Evolutionary conservation across 2,797 vertebrate genomes (phyloP).

Genomic region (Takifugu rubripes): DNA sequence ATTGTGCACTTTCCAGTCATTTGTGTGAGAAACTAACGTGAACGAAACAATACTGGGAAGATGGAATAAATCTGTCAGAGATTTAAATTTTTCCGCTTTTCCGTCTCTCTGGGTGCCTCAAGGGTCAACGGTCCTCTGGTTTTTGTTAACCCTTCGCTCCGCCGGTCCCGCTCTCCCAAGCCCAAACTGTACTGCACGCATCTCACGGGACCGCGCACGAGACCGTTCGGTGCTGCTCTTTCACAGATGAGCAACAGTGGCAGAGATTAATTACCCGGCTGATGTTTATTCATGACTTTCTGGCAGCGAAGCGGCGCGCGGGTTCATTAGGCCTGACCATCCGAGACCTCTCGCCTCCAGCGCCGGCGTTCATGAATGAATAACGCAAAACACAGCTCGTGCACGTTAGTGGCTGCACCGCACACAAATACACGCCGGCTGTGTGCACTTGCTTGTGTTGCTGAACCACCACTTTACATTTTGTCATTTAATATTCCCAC

Average conservation of each 20-base stretch:
- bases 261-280: conserved; percentile 71
- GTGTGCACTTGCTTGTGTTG: conserved; percentile 8
- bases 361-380: conserved; percentile 65
- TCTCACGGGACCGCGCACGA: conserved; percentile 38
- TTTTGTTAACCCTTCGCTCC: conserved; percentile 1
- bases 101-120: background rate
- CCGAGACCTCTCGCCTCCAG: conserved; percentile 44
- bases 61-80: background rate
- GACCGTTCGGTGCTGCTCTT: conserved; percentile 52
- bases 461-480: conserved; percentile 2
- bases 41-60: no score
- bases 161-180: conserved; percentile 20
- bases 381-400: conserved; percentile 49
- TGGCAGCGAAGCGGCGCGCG: conserved; percentile 52
- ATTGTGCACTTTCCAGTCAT: background rate
- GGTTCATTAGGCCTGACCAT: conserved; percentile 64
- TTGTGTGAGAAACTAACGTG: background rate
- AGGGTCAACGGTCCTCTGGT: background rate
- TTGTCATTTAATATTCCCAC: background rate
- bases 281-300: conserved; percentile 78
- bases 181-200: conserved; percentile 30
- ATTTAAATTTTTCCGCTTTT: no score
- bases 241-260: conserved; percentile 64
- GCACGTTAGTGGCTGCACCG: conserved; percentile 30
- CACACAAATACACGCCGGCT: conserved; percentile 19